phyloP scores from a whole-genome alignment of 1,140 invertebrate genomes.

The Leptinotarsa defecta region DNA sequence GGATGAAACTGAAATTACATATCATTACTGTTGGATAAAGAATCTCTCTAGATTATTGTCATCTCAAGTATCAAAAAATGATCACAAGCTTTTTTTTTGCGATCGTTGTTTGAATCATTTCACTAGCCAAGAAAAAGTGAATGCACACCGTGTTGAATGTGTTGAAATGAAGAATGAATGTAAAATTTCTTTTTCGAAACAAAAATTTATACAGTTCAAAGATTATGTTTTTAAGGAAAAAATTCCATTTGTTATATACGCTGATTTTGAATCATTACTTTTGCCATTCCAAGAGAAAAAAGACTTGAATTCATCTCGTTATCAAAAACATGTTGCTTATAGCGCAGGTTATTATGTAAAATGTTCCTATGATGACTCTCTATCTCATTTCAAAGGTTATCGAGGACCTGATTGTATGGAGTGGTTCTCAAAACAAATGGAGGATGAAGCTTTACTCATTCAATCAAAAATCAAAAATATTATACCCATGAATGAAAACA shows the following conservation, averaged over 20 bases:
- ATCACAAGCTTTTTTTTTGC: conserved; percentile 45
- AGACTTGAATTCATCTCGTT: conserved; percentile 3
- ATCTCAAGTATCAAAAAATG: conserved; percentile 42
- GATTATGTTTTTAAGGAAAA: conserved; percentile 34
- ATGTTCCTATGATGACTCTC: conserved; percentile 24
- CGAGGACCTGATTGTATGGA: conserved; percentile 14
- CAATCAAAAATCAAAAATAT: not conserved
- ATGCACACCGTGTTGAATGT: conserved; percentile 37
- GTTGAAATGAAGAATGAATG: conserved; percentile 23
- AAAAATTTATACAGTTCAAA: conserved; percentile 27
- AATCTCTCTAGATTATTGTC: conserved; percentile 48
- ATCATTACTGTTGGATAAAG: conserved; percentile 52
- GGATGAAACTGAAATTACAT: not conserved
- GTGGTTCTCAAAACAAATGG: conserved; percentile 6
- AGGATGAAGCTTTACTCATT: not conserved
- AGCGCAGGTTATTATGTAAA: conserved; percentile 22
- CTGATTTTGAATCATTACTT: conserved; percentile 50
- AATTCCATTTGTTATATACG: conserved; percentile 51
- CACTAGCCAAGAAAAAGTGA: conserved; percentile 34
- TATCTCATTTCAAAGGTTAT: conserved; percentile 21
- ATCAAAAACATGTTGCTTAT: conserved; percentile 21
- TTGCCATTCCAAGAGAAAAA: conserved; percentile 20
- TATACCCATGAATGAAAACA: not conserved
- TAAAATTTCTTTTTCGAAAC: conserved; percentile 41
- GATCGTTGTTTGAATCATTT: conserved; percentile 53